A percentile compares a stretch with the other conserved stretches of the same genome.
These are phyloP conservation scores for Pluvialis apricaria DNA, from an alignment of 2,113 vertebrate species.

Conservation along the genomic window DNA sequence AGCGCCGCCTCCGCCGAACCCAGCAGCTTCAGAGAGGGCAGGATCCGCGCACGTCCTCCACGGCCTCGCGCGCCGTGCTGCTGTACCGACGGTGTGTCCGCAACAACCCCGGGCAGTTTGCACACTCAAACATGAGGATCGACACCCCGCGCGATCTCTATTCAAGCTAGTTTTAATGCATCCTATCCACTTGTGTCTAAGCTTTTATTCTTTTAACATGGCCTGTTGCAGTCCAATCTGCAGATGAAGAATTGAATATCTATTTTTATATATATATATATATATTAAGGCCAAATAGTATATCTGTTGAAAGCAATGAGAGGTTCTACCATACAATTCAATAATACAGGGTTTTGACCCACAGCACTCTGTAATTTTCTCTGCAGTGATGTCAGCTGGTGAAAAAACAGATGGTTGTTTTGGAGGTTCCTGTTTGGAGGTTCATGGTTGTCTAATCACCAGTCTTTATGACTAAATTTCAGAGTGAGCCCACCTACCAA, in stretches of 20 bases:
- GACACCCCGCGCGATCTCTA: fast-evolving
- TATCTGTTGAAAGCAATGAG: neutral
- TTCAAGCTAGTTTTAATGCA: neutral
- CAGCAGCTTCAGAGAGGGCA: neutral
- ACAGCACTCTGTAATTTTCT: neutral
- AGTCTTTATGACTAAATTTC: neutral
- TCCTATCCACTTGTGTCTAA: neutral
- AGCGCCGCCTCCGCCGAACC: fast-evolving
- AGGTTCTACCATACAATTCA: neutral
- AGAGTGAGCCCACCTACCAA: neutral
- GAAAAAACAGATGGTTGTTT: neutral
- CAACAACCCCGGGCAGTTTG: neutral
- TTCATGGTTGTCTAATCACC: neutral
- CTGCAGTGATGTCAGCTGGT: neutral
- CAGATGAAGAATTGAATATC: neutral
- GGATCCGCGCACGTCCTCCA: fast-evolving
- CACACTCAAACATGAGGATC: fast-evolving
- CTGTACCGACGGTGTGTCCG: fast-evolving
- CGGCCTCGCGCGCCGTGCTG: fast-evolving
- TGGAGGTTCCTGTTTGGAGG: too few species aligned
- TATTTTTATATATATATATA: neutral
- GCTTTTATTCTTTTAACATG: neutral
- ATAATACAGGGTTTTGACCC: neutral
- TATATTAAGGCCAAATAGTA: neutral
- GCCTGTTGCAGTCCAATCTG: neutral